Percentiles rank a stretch among this genome's conserved stretches.
Conservation (phyloP, 1,140 invertebrate species). For the Ganaspis sp. region DNA sequence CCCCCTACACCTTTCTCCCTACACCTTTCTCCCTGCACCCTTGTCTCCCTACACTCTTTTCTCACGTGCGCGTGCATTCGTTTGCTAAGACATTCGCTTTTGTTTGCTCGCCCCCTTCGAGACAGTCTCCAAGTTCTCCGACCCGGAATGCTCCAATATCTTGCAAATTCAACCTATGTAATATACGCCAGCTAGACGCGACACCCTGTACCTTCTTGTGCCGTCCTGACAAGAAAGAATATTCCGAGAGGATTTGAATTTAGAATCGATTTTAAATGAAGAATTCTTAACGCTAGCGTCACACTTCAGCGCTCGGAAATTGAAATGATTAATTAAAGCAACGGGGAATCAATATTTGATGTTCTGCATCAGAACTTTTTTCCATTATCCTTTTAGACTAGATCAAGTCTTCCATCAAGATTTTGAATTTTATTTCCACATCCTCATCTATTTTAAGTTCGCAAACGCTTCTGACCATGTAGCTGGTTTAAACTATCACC, state of each 20-base stretch:
- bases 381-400: neutral
- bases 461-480: too few species aligned
- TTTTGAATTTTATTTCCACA: too few species aligned
- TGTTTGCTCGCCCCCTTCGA: conserved; percentile 16
- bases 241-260: neutral
- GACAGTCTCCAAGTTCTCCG: neutral
- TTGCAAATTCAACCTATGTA: conserved; percentile 24
- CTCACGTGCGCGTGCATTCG: conserved; percentile 23
- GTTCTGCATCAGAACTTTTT: neutral
- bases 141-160: conserved; percentile 17
- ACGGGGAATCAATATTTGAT: neutral
- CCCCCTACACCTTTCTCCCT: too few species aligned
- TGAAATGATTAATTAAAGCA: conserved; percentile 6
- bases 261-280: neutral
- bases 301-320: neutral
- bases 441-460: too few species aligned
- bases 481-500: too few species aligned
- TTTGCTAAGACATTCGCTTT: conserved; percentile 26
- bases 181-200: conserved; percentile 7
- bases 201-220: neutral
- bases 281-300: neutral
- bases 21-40: too few species aligned
- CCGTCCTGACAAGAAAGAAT: neutral
- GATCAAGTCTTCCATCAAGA: too few species aligned
- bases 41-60: neutral